Conservation (phyloP, 2,113 vertebrate genomes). For the Petrocephalus microphthalmus region DNA sequence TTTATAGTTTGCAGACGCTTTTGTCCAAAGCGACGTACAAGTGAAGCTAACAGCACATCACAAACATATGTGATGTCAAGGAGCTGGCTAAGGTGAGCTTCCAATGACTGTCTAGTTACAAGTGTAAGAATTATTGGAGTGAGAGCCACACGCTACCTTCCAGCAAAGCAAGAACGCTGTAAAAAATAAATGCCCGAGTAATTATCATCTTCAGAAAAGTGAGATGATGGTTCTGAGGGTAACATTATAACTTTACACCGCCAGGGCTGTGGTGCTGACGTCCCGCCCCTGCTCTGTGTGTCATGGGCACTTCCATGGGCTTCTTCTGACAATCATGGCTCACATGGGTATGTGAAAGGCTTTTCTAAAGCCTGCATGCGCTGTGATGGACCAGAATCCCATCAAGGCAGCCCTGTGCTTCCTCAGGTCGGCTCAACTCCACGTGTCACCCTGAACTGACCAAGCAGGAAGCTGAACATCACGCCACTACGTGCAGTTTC, state of each 20-base stretch:
- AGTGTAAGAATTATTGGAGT: background rate
- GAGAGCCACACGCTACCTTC: background rate
- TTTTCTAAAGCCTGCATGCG: background rate
- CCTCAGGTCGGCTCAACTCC: background rate
- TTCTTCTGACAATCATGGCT: background rate
- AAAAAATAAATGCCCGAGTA: background rate
- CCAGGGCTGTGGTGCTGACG: background rate
- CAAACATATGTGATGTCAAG: background rate
- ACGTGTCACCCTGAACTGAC: background rate
- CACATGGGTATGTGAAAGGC: background rate
- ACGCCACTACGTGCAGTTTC: background rate
- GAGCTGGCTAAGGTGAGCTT: background rate
- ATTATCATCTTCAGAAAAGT: background rate
- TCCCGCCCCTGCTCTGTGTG: background rate
- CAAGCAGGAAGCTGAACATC: background rate
- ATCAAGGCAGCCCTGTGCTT: background rate
- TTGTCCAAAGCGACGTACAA: background rate
- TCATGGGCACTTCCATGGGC: too few species aligned
- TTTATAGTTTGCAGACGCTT: background rate
- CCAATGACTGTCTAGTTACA: background rate
- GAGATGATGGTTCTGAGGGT: background rate
- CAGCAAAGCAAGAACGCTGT: background rate
- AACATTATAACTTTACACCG: background rate
- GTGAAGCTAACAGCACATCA: background rate
- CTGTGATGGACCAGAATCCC: background rate